Evolutionary conservation across 2,797 vertebrate genomes (phyloP).

Genomic region (Pangasius macronema): DNA sequence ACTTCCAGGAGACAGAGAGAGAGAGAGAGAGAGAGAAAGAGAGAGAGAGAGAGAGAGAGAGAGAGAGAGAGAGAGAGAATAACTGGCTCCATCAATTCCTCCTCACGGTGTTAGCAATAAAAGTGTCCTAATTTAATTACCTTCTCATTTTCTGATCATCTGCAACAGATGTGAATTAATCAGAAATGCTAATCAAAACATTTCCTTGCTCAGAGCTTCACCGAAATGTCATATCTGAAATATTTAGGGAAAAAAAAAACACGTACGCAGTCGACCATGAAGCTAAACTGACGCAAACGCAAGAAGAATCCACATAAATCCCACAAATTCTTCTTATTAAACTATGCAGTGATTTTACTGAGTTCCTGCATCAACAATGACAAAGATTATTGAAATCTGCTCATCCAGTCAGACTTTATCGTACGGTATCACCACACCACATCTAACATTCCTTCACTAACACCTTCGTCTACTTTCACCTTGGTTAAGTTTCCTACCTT

Average conservation of each 20-base stretch:
- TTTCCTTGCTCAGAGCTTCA: background rate
- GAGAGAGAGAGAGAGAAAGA: background rate
- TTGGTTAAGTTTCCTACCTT: background rate
- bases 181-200: background rate
- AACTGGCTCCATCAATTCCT: background rate
- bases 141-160: slow-evolving; percentile 9
- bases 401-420: too few species aligned
- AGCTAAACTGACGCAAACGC: background rate
- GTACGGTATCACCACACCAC: too few species aligned
- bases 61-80: background rate
- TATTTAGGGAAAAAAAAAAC: too few species aligned
- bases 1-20: background rate
- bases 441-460: background rate
- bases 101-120: background rate
- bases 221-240: background rate
- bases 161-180: background rate
- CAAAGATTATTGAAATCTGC: too few species aligned
- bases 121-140: background rate
- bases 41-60: background rate
- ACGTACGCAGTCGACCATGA: background rate
- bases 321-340: too few species aligned
- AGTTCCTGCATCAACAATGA: too few species aligned
- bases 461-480: background rate
- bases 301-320: background rate
- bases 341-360: too few species aligned